These are phyloP conservation scores for Musca vetustissima DNA, from an alignment of 1,140 invertebrate species.

Conservation along the genomic window DNA sequence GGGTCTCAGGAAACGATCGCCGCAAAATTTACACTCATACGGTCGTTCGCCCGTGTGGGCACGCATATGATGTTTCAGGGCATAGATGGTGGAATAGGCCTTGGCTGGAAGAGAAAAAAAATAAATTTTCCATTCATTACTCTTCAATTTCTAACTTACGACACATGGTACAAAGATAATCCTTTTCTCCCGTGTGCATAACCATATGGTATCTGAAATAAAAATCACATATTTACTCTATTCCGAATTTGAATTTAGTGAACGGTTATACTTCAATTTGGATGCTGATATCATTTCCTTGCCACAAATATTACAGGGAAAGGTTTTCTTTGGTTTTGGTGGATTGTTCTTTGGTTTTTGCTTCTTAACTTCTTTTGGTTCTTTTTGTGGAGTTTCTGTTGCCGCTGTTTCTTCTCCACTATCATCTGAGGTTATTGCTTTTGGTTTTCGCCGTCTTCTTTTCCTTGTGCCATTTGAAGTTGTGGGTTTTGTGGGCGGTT, in stretches of 20 bases:
- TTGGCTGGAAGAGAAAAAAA: conserved; percentile 24
- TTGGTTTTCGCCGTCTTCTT: background rate
- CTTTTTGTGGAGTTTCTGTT: background rate
- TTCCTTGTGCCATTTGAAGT: background rate
- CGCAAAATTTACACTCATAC: conserved; percentile 47
- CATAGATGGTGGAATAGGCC: conserved; percentile 30
- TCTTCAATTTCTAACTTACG: conserved; percentile 25
- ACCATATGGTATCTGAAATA: conserved; percentile 29
- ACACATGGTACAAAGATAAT: conserved; percentile 28
- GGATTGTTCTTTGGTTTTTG: conserved; percentile 3
- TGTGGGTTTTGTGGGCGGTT: conserved; percentile 6
- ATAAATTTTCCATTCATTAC: background rate
- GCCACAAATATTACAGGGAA: conserved; percentile 30
- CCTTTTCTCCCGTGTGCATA: conserved; percentile 32
- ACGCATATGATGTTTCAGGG: conserved; percentile 29
- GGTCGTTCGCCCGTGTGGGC: conserved; percentile 46
- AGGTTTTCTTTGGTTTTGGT: conserved; percentile 29
- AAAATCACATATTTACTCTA: background rate
- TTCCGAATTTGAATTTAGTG: no score
- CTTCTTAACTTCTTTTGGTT: background rate
- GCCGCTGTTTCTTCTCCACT: background rate
- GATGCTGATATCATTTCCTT: conserved; percentile 30
- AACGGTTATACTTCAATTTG: conserved; percentile 18
- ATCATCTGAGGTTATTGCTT: background rate
- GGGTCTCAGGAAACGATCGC: conserved; percentile 60